phyloP scores from a whole-genome alignment of 2,797 vertebrate genomes.

The Oryzias dopingdopingensis region DNA sequence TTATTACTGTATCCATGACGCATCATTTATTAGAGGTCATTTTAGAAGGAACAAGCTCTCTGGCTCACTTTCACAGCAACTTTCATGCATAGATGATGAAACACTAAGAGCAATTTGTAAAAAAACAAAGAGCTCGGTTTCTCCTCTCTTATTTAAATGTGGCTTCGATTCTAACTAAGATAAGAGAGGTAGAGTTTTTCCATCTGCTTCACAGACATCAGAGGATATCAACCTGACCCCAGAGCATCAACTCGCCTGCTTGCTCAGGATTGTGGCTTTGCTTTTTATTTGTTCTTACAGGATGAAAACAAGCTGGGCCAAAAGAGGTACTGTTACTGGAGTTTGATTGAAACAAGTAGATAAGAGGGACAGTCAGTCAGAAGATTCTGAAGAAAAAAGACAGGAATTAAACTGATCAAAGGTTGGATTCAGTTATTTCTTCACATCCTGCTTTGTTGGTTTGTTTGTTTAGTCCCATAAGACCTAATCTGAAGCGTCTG shows the following conservation, averaged over 20 bases:
- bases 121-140: conserved; percentile 11
- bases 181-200: conserved; percentile 8
- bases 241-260: background rate
- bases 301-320: background rate
- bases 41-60: conserved; percentile 20
- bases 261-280: background rate
- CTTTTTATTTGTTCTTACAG: background rate
- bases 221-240: conserved; percentile 11
- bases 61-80: background rate
- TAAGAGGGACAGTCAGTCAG: too few relatives aligned
- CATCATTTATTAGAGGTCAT: conserved; percentile 25
- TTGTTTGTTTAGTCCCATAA: too few relatives aligned
- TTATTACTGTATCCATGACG: conserved; percentile 32
- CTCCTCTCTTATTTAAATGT: conserved; percentile 9
- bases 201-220: conserved; percentile 13
- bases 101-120: conserved; percentile 20
- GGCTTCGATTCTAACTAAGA: conserved; percentile 11
- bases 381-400: too few relatives aligned
- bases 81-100: conserved; percentile 26
- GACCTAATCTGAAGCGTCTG: too few relatives aligned
- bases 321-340: too few relatives aligned
- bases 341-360: too few relatives aligned
- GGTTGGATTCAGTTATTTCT: too few relatives aligned
- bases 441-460: too few relatives aligned
- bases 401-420: too few relatives aligned